Percentiles rank a stretch among this genome's conserved stretches.
Evolutionary conservation across 2,797 vertebrate species (phyloP).

Genomic region (Mormyrus proboscirostris): DNA sequence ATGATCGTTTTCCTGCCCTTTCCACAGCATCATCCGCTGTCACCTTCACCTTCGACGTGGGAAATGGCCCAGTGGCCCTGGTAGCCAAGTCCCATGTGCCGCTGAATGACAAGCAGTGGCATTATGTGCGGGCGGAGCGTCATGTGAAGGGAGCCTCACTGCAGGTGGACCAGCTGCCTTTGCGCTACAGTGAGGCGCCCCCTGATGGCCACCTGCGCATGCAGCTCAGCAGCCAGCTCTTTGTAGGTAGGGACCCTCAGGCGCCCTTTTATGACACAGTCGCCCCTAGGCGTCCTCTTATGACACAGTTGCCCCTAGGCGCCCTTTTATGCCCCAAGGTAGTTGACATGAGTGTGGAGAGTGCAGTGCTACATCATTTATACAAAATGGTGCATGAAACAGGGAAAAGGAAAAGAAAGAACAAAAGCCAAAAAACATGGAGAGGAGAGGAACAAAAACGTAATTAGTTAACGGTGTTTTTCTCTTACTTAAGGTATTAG

Average conservation of each 20-base stretch:
- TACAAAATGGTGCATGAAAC: not conserved
- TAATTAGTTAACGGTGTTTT: not conserved
- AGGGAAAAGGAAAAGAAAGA: not conserved
- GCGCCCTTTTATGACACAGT: not conserved
- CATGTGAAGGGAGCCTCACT: conserved; percentile 82
- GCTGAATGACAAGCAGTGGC: conserved; percentile 94
- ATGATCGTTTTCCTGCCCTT: conserved; percentile 55
- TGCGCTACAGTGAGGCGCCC: conserved; percentile 66
- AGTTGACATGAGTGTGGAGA: not conserved
- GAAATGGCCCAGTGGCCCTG: conserved; percentile 74
- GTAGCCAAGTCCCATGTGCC: conserved; percentile 71
- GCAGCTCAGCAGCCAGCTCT: conserved; percentile 85
- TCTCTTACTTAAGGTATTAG: not conserved
- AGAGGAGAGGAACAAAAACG: not conserved
- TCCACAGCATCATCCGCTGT: conserved; percentile 81
- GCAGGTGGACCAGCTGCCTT: conserved; percentile 81
- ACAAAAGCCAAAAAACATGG: not conserved
- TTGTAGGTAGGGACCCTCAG: conserved; percentile 76
- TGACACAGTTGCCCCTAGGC: not conserved
- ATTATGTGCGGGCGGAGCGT: conserved; percentile 78
- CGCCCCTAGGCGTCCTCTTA: not conserved
- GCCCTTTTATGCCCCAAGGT: not conserved
- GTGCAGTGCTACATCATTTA: not conserved
- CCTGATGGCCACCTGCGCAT: conserved; percentile 78
- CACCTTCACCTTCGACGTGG: conserved; percentile 83